Evolutionary conservation across 92 coral and sea anemone species (phyloP), one percentile per base, ranked within the genome.

Genomic region (Chrysogorgia sp.): DNA sequence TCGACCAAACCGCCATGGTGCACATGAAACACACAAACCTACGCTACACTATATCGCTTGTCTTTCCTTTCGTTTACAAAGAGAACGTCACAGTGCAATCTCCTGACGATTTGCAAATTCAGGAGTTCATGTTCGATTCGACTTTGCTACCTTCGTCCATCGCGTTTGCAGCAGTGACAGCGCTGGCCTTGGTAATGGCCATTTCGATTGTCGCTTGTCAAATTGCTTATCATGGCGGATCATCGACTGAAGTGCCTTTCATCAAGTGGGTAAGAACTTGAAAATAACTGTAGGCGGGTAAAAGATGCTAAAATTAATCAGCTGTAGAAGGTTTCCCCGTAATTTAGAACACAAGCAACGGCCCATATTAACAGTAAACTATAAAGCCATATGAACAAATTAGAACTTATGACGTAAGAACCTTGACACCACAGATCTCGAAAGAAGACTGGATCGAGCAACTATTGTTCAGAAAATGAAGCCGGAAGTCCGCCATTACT

Each of bases 21-120:
- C 60, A 49, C 35, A 23, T 47, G 60, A 28, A 45, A 22, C 24
- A 49, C 34, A 19, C 74, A 28, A 8, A 25, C 24, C 34, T 26
- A 34, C 30, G 26, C 60, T 69, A 45, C 76, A 45, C 28, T 1
- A 41, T 69, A 12, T 26, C 40, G 0, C 40, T 69, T 5, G 7
- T 12, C 59, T 69, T 69, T 23, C 76, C 76, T 10, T 69, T 69
- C 61, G 34, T 69, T 58, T 69, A 45, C 20, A 35, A 69, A 12
- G 20, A 55, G 13, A 69, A 69, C 60, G 59, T 47, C 41, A 69
- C 76, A 13, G 76, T 69, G 25, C 76, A 45, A 13, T 29, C 22
- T 7, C 22, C 76, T 28, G 8, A 22, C 8, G 61, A 29, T 3
- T 34, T 69, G 34, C 76, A 34, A 0, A 0, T 26, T 33, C 24